These are phyloP conservation scores for Chinchilla lanigera DNA, from an alignment of 2,113 vertebrate species.

Conservation along the genomic window DNA sequence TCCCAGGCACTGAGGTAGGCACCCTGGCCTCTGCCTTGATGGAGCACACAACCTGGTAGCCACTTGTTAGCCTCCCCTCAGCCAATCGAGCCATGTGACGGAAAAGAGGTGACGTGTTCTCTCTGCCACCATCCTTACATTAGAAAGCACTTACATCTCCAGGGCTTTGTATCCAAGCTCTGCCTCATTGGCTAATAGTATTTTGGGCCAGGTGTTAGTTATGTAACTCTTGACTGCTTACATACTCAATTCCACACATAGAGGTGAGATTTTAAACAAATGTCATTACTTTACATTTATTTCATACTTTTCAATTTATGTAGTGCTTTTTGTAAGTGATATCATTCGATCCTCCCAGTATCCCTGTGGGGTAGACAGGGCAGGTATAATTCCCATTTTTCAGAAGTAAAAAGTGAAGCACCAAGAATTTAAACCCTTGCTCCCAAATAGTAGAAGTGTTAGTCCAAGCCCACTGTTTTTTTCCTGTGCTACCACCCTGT, in stretches of 20 bases:
- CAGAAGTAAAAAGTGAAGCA: neutral
- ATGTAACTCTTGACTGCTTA: neutral
- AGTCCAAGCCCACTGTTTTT: neutral
- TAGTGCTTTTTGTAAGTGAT: neutral
- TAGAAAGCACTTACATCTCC: neutral
- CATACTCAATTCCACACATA: neutral
- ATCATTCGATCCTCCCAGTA: neutral
- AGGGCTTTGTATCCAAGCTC: neutral
- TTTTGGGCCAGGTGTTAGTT: neutral
- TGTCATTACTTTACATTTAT: neutral
- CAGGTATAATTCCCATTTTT: neutral
- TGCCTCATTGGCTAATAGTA: neutral
- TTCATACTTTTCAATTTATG: neutral
- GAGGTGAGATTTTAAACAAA: neutral
- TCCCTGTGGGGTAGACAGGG: neutral
- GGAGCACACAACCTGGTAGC: neutral
- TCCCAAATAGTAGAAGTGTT: neutral
- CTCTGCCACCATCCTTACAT: neutral
- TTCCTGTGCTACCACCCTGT: rapidly evolving
- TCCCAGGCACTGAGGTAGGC: neutral
- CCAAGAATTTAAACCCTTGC: neutral
- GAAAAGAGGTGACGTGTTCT: no score
- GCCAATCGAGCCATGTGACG: neutral
- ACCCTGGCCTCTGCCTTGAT: neutral
- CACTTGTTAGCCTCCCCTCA: no score